Percentiles rank a stretch among this genome's conserved stretches.
Evolutionary conservation across 2,113 vertebrate species (phyloP).

Genomic region (Cynopterus brachyotis): DNA sequence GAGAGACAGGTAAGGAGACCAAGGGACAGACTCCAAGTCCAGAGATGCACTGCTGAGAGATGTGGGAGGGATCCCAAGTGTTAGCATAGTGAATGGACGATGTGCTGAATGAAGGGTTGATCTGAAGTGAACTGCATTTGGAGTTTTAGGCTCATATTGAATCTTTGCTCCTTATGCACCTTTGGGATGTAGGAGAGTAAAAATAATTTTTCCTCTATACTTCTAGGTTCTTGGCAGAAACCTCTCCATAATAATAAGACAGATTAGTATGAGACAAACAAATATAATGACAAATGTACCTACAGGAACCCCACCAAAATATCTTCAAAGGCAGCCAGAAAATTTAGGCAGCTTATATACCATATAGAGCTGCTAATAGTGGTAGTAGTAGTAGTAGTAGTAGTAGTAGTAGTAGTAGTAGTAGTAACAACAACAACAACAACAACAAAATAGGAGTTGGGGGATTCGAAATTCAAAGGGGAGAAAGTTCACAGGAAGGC

Average conservation of each 20-base stretch:
- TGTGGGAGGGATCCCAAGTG: background rate
- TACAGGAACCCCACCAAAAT: background rate
- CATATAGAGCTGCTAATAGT: background rate
- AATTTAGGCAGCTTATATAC: background rate
- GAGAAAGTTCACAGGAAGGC: background rate
- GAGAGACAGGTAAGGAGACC: background rate
- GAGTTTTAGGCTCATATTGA: background rate
- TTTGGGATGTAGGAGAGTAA: background rate
- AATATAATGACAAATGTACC: background rate
- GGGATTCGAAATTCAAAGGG: background rate
- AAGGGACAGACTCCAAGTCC: background rate
- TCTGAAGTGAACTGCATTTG: background rate
- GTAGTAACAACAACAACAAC: too few species aligned
- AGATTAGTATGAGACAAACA: background rate
- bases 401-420: too few species aligned
- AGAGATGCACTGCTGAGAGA: background rate
- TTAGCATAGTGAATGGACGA: background rate
- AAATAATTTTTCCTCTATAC: background rate
- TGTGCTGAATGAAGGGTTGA: background rate
- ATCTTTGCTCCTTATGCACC: background rate
- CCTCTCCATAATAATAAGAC: background rate
- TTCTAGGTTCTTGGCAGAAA: background rate
- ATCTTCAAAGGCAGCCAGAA: background rate
- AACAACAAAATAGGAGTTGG: accelerated
- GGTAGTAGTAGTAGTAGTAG: too few species aligned